phyloP scores from a whole-genome alignment of 1,140 invertebrate species.

The Leptopilina boulardi region DNA sequence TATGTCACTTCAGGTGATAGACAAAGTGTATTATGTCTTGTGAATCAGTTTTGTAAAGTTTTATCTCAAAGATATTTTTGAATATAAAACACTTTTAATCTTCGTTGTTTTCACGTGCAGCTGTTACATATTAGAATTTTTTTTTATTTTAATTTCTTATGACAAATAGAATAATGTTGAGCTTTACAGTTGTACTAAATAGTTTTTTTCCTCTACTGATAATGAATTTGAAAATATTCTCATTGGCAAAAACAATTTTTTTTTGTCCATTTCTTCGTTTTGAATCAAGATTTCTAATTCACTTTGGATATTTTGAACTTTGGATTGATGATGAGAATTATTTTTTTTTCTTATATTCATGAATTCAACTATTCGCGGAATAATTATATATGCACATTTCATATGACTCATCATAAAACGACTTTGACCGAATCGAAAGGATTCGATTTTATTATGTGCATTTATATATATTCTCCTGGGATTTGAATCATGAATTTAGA shows the following conservation, averaged over 20 bases:
- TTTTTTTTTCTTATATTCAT: not conserved
- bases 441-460: not conserved
- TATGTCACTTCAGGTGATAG: constrained; percentile 25
- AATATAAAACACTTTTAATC: constrained; percentile 4
- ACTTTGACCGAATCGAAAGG: constrained; percentile 1
- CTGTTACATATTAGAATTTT: not conserved
- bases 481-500: too few species aligned
- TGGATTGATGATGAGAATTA: not conserved
- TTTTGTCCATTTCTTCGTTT: too few species aligned
- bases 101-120: not conserved
- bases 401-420: not conserved
- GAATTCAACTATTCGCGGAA: not conserved
- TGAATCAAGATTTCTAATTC: not conserved
- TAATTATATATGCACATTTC: not conserved
- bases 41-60: not conserved
- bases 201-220: too few species aligned
- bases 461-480: not conserved
- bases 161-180: not conserved
- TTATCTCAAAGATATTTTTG: not conserved
- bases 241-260: too few species aligned
- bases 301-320: not conserved
- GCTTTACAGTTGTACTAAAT: too few species aligned
- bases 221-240: too few species aligned
- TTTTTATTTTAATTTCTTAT: not conserved
- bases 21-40: not conserved